These are phyloP conservation scores for Muschampia plurimacula DNA, from an alignment of 2,888 invertebrate species.

Conservation along the genomic window DNA sequence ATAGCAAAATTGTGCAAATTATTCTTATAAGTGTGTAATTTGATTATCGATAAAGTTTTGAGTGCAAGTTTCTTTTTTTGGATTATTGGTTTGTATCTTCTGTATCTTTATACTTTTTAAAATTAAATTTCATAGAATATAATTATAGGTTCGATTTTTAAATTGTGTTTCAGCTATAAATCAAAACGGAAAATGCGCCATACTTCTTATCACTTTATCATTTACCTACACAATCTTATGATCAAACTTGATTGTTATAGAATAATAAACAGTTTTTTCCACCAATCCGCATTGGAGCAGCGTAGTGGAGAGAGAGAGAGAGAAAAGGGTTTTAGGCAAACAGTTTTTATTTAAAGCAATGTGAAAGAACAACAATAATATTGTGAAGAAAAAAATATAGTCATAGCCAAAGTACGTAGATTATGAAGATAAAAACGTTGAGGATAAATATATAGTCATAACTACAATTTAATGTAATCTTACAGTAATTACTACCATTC, in stretches of 20 bases:
- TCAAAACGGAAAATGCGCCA: no score
- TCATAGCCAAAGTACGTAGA: not conserved
- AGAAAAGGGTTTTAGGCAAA: no score
- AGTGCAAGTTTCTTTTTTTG: constrained; percentile 4
- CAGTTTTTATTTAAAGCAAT: no score
- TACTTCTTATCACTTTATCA: no score
- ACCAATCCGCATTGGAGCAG: no score
- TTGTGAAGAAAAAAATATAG: not conserved
- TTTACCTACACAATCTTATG: no score
- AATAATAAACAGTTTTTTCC: not conserved
- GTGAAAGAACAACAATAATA: no score
- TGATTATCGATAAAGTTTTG: constrained; percentile 51
- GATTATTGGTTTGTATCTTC: constrained; percentile 25
- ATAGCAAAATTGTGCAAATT: constrained; percentile 82
- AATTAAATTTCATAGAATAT: no score
- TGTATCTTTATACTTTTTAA: not conserved
- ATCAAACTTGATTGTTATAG: not conserved
- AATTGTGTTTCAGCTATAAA: no score
- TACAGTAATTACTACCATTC: constrained; percentile 13
- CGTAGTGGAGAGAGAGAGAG: no score
- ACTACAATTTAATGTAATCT: constrained; percentile 29
- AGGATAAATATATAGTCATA: constrained; percentile 18
- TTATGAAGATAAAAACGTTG: constrained; percentile 1
- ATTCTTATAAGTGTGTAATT: constrained; percentile 80
- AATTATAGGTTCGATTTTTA: no score